These are phyloP conservation scores for Drosophila navojoa DNA, from an alignment of 1,140 invertebrate genomes.

Conservation along the genomic window DNA sequence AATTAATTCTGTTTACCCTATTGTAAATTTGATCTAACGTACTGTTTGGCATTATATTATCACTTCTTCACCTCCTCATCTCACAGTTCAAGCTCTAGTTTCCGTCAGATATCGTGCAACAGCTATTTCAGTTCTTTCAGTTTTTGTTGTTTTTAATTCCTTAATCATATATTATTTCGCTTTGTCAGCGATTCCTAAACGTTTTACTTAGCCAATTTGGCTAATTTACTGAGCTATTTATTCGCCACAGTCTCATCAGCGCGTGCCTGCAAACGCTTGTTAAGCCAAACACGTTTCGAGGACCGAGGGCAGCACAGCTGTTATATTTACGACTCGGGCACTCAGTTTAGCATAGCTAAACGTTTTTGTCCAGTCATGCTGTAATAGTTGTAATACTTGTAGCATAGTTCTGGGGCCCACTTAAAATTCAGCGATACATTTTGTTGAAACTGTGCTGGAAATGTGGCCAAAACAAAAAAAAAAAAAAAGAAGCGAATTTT, in stretches of 20 bases:
- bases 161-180: no score
- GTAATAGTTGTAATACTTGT: not conserved
- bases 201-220: not conserved
- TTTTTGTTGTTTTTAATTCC: no score
- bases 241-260: not conserved
- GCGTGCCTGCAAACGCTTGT: not conserved
- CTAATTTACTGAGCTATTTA: not conserved
- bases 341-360: conserved; percentile 12
- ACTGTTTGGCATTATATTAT: no score
- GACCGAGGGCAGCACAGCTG: conserved; percentile 21
- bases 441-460: conserved; percentile 8
- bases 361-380: conserved; percentile 21
- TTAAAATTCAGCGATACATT: conserved; percentile 32
- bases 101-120: no score
- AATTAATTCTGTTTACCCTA: no score
- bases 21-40: no score
- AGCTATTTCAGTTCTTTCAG: no score
- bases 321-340: conserved; percentile 22
- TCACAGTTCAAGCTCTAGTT: no score
- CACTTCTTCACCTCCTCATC: no score
- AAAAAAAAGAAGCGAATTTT: conserved; percentile 12
- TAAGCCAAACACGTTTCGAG: conserved; percentile 21
- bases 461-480: conserved; percentile 34
- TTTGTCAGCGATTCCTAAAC: not conserved
- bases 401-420: conserved; percentile 41